phyloP scores from a whole-genome alignment of 2,113 vertebrate genomes.

The Oncorhynchus keta region DNA sequence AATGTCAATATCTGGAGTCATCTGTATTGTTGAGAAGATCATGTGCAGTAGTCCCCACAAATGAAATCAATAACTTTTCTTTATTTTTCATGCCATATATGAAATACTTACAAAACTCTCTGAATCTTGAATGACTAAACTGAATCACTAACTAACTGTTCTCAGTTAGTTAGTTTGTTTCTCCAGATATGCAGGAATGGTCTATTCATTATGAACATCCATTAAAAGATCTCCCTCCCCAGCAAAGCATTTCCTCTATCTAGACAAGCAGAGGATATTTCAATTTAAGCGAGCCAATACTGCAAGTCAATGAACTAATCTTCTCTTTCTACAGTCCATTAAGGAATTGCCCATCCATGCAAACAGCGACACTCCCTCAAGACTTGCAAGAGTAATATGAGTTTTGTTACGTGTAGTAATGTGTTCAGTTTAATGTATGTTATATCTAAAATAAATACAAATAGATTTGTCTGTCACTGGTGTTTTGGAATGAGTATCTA shows the following conservation, averaged over 20 bases:
- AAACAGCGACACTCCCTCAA: slow-evolving; percentile 9
- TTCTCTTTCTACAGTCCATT: slow-evolving; percentile 66
- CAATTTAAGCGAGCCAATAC: slow-evolving; percentile 28
- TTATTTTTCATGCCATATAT: no score
- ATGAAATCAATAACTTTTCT: no score
- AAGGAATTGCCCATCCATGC: slow-evolving; percentile 58
- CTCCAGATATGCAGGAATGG: not conserved
- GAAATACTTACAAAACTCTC: no score
- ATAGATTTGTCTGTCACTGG: slow-evolving; percentile 1
- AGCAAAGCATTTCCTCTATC: slow-evolving; percentile 42
- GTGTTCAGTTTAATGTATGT: slow-evolving; percentile 19
- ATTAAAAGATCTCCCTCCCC: slow-evolving; percentile 15
- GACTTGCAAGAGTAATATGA: slow-evolving; percentile 12
- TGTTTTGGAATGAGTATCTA: not conserved
- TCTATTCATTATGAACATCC: slow-evolving; percentile 4
- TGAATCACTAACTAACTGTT: no score
- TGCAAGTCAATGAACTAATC: slow-evolving; percentile 67
- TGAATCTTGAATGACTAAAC: no score
- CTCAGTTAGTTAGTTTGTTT: no score
- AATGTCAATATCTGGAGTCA: no score
- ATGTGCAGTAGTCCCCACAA: no score
- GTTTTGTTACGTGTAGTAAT: slow-evolving; percentile 13
- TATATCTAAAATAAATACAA: not conserved
- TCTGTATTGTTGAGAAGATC: no score
- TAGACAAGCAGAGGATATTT: slow-evolving; percentile 58